Conservation (phyloP, 30 jellyfish, hydroid and myxozoan genomes). For the Aurelia aurita complex sp. Pacific region DNA sequence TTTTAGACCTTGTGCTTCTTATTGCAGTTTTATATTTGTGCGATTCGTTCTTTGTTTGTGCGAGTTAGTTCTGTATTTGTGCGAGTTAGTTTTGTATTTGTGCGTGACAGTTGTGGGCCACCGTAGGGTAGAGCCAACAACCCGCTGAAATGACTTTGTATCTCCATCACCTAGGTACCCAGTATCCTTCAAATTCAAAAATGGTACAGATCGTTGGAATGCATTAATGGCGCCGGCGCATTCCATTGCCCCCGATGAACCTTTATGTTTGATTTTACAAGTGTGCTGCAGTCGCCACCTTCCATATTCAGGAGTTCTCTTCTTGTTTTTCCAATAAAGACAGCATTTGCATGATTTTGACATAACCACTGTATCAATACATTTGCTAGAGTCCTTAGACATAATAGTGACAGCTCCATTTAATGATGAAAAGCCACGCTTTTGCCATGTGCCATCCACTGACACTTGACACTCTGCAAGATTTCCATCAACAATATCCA, state of each 20-base stretch:
- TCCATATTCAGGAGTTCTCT: conserved; percentile 11
- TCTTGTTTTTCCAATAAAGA: conserved; percentile 17
- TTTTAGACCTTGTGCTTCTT: no score
- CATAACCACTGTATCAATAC: conserved; percentile 40
- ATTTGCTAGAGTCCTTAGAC: conserved; percentile 4
- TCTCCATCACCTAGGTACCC: conserved; percentile 30
- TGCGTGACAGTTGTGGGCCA: no score
- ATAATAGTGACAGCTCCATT: conserved; percentile 43
- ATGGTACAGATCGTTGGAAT: conserved; percentile 49
- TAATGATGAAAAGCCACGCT: conserved; percentile 40
- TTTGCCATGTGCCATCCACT: conserved; percentile 50
- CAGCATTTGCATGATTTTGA: conserved; percentile 51
- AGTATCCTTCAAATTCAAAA: conserved; percentile 10
- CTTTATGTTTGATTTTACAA: conserved; percentile 30
- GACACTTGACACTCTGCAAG: conserved; percentile 36
- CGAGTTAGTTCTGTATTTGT: no score
- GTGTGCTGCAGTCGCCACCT: conserved; percentile 35
- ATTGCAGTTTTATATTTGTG: no score
- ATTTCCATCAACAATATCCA: not conserved
- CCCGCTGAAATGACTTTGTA: not conserved
- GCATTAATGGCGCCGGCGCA: conserved; percentile 38
- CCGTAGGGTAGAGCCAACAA: not conserved
- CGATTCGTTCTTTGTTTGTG: no score
- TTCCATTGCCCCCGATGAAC: conserved; percentile 62
- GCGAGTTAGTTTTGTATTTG: no score